phyloP scores from a whole-genome alignment of 2,113 vertebrate genomes.

The Nothobranchius kuhntae region DNA sequence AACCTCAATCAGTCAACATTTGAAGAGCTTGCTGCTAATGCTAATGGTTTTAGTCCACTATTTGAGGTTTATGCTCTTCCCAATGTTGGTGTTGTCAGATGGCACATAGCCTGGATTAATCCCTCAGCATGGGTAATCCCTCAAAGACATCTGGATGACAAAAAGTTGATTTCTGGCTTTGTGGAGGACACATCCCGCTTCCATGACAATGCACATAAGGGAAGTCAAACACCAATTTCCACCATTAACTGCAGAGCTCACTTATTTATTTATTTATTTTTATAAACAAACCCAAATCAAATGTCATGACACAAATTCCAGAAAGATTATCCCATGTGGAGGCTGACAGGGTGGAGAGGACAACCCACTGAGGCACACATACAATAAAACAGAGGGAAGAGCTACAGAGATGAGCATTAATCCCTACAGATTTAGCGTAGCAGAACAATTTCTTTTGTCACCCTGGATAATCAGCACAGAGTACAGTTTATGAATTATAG shows the following conservation, averaged over 20 bases:
- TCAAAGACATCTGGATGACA: slow-evolving; percentile 63
- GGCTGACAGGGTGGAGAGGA: slow-evolving; percentile 11
- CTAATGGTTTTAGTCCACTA: slow-evolving; percentile 69
- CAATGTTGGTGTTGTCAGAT: slow-evolving; percentile 52
- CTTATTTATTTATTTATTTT: background rate
- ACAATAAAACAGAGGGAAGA: slow-evolving; percentile 30
- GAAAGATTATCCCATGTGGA: slow-evolving; percentile 22
- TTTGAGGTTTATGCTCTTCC: slow-evolving; percentile 59
- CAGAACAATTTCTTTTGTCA: slow-evolving; percentile 76
- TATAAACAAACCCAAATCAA: slow-evolving; percentile 21
- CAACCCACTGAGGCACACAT: slow-evolving; percentile 7
- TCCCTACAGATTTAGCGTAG: slow-evolving; percentile 69
- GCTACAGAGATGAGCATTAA: slow-evolving; percentile 66
- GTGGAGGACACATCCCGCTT: slow-evolving; percentile 40
- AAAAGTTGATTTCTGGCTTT: slow-evolving; percentile 49
- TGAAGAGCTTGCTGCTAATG: slow-evolving; percentile 65
- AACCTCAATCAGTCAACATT: slow-evolving; percentile 56
- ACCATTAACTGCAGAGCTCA: background rate
- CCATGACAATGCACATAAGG: background rate
- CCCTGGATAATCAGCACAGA: slow-evolving; percentile 64
- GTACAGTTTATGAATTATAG: slow-evolving; percentile 67
- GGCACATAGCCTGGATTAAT: slow-evolving; percentile 61
- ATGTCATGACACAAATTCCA: slow-evolving; percentile 18
- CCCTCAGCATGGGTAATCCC: slow-evolving; percentile 71
- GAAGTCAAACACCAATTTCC: slow-evolving; percentile 16